phyloP scores from a whole-genome alignment of 2,113 vertebrate species.

The Murina feae region DNA sequence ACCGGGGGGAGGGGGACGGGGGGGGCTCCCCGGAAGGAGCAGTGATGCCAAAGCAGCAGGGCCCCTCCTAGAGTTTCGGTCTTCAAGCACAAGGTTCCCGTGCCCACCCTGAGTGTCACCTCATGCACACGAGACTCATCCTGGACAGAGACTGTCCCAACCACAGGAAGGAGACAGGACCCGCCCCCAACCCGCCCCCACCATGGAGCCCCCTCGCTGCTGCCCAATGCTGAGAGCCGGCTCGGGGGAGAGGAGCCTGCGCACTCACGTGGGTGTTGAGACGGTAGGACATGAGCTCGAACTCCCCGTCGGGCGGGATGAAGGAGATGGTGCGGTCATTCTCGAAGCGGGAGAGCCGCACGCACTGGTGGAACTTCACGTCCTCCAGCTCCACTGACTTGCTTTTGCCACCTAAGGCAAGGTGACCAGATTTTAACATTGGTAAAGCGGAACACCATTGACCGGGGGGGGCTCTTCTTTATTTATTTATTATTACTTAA shows the following conservation, averaged over 20 bases:
- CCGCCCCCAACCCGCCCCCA: neutral
- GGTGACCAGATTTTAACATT: too few species aligned
- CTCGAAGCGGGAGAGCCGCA: constrained; percentile 93
- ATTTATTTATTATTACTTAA: too few species aligned
- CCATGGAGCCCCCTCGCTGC: neutral
- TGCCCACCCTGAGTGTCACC: neutral
- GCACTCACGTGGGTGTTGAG: constrained; percentile 90
- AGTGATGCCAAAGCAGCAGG: neutral
- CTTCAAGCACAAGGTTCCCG: neutral
- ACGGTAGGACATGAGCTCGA: constrained; percentile 96
- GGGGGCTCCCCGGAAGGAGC: neutral
- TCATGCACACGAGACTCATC: neutral
- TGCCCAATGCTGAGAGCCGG: neutral
- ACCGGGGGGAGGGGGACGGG: too few species aligned
- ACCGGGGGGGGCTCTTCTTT: too few species aligned
- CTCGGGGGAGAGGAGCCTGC: fast-evolving
- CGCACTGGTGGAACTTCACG: constrained; percentile 96
- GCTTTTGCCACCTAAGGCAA: constrained; percentile 89
- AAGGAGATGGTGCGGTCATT: constrained; percentile 95
- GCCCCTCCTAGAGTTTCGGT: neutral
- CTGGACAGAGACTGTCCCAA: neutral
- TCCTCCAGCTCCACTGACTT: constrained; percentile 94
- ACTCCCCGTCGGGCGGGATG: constrained; percentile 93
- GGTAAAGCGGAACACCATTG: too few species aligned
- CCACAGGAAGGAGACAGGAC: neutral